Conservation (phyloP, 2,888 invertebrate genomes). For the Epistrophe eligans region DNA sequence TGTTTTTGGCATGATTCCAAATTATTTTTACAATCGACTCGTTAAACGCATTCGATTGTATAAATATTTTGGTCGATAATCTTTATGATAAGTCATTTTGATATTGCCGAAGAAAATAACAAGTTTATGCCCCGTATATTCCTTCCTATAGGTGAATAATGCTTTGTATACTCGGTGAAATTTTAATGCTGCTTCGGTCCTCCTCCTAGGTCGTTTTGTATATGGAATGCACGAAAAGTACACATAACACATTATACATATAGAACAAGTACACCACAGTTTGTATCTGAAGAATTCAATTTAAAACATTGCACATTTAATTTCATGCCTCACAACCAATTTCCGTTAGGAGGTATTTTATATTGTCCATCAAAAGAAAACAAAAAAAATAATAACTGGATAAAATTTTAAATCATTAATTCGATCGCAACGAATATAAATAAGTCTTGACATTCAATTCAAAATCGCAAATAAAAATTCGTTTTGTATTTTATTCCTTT, state of each 20-base stretch:
- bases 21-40: constrained; percentile 68
- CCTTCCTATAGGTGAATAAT: neutral
- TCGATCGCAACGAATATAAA: neutral
- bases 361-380: neutral
- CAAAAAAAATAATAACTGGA: neutral
- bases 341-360: constrained; percentile 3
- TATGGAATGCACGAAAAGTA: neutral
- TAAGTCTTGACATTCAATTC: neutral
- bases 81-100: constrained; percentile 58
- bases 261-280: neutral
- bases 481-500: too few species aligned
- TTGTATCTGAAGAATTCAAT: neutral
- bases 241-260: neutral
- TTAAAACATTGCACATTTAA: constrained; percentile 17
- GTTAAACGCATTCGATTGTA: constrained; percentile 61
- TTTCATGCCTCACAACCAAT: neutral
- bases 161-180: neutral
- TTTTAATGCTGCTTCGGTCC: neutral
- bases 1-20: constrained; percentile 58
- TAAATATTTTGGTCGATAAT: constrained; percentile 65
- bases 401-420: neutral
- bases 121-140: neutral
- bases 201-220: neutral
- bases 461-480: neutral
- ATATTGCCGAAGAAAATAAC: constrained; percentile 37